Percentiles rank a stretch among this genome's conserved stretches.
These are phyloP conservation scores for Malurus elegans DNA, from an alignment of 2,113 vertebrate species.

Conservation along the genomic window DNA sequence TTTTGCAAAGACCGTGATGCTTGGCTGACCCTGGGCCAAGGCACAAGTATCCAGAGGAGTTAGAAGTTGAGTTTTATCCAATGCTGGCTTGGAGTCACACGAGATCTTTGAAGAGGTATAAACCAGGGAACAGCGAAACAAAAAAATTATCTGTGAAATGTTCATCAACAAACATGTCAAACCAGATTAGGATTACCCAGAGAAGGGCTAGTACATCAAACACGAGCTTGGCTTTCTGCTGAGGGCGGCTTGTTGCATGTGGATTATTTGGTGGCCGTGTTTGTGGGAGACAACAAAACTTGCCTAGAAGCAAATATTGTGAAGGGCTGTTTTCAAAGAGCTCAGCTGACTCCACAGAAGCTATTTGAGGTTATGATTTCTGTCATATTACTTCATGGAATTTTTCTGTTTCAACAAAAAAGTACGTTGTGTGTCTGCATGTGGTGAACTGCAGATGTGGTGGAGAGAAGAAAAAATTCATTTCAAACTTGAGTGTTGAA, in stretches of 20 bases:
- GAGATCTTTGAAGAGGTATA: background rate
- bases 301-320: background rate
- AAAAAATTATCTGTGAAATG: background rate
- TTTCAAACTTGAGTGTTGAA: background rate
- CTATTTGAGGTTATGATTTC: background rate
- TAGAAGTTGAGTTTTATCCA: background rate
- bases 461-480: conserved; percentile 21
- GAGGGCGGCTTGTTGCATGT: background rate
- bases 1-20: fast-evolving
- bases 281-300: background rate
- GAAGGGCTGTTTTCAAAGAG: conserved; percentile 5
- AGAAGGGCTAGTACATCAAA: background rate
- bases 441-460: conserved; percentile 38
- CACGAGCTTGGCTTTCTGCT: background rate
- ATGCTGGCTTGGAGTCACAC: background rate
- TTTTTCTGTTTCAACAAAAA: conserved; percentile 48
- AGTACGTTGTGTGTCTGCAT: fast-evolving
- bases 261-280: background rate
- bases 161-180: background rate
- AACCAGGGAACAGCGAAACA: background rate
- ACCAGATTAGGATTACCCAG: background rate
- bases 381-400: background rate
- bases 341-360: background rate
- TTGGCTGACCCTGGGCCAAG: background rate
- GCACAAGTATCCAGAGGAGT: background rate